Base-by-base conservation (phyloP, 2,888 invertebrate genomes). In the Agrypnus murinus region DNA sequence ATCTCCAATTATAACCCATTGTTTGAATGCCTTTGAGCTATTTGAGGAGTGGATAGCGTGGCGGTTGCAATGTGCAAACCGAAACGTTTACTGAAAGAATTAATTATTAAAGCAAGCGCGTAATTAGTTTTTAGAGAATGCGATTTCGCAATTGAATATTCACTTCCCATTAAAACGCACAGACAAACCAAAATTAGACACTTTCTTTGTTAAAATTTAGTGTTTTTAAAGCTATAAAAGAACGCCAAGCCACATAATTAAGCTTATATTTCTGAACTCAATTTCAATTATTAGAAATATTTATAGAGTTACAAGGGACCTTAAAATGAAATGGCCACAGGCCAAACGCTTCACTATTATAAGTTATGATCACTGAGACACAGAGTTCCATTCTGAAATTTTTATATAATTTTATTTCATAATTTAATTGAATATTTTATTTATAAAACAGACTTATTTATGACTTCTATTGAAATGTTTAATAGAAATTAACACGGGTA, bases 31-130 rank as follows among this genome's bases (percentile, higher is more conserved):
- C 60, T 69, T 36, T n/a, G 32, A 45, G 76, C 67, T 71, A 59
- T 71, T 74, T 76, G 69, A 25, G 17, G 19, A 25, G 59, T 69
- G 71, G n/a, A 75, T 66, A 63, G 65, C 25, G 25, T n/a, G 5
- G 25, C 70, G 68, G 68, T 65, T 75, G 68, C 74, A 75, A 69
- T 75, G 73, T 74, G 77, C 71, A 66, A 34, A 69, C 45, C 62
- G 5, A 25, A 25, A 25, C 40, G 72, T 71, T 75, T 74, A 67
- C 57, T 58, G 65, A 38, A 25, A 72, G 64, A 71, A 72, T 75
- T 15, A 55, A 55, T 55, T 67, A 73, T 75, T 64, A 15, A 75
- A 19, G 17, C 38, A 31, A 45, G 57, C 62, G 48, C 65, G 55
- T 71, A 75, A 75, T 75, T 75, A 73, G 71, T 73, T 75, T 73